These are phyloP conservation scores for Dorcus hopei DNA, from an alignment of 2,888 invertebrate species.

Conservation along the genomic window DNA sequence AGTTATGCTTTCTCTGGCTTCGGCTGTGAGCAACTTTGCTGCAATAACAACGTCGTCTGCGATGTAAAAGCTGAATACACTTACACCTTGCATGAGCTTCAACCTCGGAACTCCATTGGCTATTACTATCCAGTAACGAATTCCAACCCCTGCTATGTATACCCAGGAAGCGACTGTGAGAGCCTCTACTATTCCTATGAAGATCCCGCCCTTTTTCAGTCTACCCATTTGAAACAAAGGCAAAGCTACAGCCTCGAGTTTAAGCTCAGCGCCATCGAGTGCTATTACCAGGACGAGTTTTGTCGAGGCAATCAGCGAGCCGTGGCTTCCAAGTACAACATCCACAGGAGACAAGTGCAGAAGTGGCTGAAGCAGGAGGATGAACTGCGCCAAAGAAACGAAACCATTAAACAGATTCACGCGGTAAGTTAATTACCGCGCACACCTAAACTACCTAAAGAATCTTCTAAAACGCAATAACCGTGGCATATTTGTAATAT, in stretches of 20 bases:
- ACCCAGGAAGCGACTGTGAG: slow-evolving; percentile 28
- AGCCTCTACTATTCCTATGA: slow-evolving; percentile 30
- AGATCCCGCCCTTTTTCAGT: slow-evolving; percentile 21
- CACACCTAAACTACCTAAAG: neutral
- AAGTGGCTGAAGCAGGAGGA: slow-evolving; percentile 58
- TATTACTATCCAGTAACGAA: slow-evolving; percentile 49
- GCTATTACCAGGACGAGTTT: slow-evolving; percentile 49
- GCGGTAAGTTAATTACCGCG: slow-evolving; percentile 8
- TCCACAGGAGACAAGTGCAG: slow-evolving; percentile 53
- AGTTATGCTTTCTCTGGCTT: slow-evolving; percentile 4
- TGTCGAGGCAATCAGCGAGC: slow-evolving; percentile 51
- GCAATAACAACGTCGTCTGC: slow-evolving; percentile 28
- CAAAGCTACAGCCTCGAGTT: slow-evolving; percentile 54
- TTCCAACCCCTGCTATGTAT: slow-evolving; percentile 21
- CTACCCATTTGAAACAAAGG: slow-evolving; percentile 39
- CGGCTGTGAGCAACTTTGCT: slow-evolving; percentile 5
- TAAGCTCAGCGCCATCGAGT: slow-evolving; percentile 55
- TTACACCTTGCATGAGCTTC: slow-evolving; percentile 45
- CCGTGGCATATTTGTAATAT: slow-evolving; percentile 4
- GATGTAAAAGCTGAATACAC: slow-evolving; percentile 35
- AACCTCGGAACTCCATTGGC: slow-evolving; percentile 48
- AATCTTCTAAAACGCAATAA: slow-evolving; percentile 7
- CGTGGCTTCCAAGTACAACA: slow-evolving; percentile 51
- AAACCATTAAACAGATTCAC: slow-evolving; percentile 39
- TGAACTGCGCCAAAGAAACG: slow-evolving; percentile 42